Evolutionary conservation across 2,113 vertebrate species (phyloP), one percentile per base, ranked within the genome.

Genomic region (Upupa epops): DNA sequence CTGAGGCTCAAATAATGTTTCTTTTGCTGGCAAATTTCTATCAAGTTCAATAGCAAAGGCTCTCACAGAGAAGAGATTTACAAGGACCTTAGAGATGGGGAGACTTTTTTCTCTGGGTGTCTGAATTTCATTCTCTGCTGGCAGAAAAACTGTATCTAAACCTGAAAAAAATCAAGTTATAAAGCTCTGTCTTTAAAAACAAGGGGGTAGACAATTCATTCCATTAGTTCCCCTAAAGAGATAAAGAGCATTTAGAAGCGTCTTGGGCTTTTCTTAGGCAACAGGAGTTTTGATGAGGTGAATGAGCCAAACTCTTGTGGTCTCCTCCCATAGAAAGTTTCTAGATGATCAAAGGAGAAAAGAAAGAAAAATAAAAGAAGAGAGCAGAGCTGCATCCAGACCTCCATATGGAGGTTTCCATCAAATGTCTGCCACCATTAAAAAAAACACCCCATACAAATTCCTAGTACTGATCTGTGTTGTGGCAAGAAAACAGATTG

Each of bases 11-110:
- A 65, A 73, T 31, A 76, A 7, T 5, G 9, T 87, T 87, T 46
- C n/a, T 89, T 92, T 85, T 42, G 66, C 86, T 92, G 86, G 66
- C 74, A 90, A 74, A 48, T 82, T 82, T 93, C 77, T 85, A 10
- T 52, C 51, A 15, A 25, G 26, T 64, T 92, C 54, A 89, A 51
- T 46, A 84, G 59, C 59, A 64, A 52, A 93, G 52, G 48, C 59
- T 71, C 37, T 69, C 54, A 68, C 56, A 65, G 72, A 81, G 90
- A 93, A 31, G 48, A 74, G 42, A 63, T 60, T 91, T 82, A 19
- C 0, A 89, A 31, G 48, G 63, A 92, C 42, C 51, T 82, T 26
- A 58, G 49, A 75, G 32, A 32, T 70, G 42, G 32, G 64, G 84
- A 82, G 74, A 61, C 84, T 92, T 93, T 85, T 42, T 42, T 42